phyloP scores from a whole-genome alignment of 2,888 invertebrate species.

The Leucania comma region DNA sequence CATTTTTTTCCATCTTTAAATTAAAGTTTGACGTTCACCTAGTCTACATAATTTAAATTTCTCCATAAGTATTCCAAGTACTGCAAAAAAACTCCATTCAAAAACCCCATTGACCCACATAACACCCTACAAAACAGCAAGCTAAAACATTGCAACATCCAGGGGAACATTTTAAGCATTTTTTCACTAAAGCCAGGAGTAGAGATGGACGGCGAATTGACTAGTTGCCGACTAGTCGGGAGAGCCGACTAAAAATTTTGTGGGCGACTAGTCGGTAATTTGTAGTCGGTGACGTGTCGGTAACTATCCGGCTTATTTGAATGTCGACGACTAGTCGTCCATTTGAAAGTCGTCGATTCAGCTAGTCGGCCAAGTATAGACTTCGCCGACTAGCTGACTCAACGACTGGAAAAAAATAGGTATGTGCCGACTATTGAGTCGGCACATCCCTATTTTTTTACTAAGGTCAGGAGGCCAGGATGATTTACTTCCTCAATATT shows the following conservation, averaged over 20 bases:
- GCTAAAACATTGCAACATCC: constrained; percentile 41
- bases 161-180: constrained; percentile 62
- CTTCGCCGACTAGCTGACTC: no score
- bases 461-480: constrained; percentile 73
- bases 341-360: no score
- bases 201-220: no score
- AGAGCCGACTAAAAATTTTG: no score
- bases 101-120: constrained; percentile 46
- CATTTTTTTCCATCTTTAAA: background rate
- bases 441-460: constrained; percentile 63
- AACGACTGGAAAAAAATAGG: no score
- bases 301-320: no score
- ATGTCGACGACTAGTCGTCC: no score
- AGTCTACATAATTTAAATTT: background rate
- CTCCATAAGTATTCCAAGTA: background rate
- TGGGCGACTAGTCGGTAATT: no score
- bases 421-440: no score
- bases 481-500: constrained; percentile 86
- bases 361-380: no score
- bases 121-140: constrained; percentile 37
- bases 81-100: background rate
- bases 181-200: constrained; percentile 73
- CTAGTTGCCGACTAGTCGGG: no score
- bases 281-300: no score
- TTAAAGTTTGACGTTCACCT: background rate